These are phyloP conservation scores for Brachypodius melanocephalos DNA, from an alignment of 2,113 vertebrate genomes.

Conservation along the genomic window DNA sequence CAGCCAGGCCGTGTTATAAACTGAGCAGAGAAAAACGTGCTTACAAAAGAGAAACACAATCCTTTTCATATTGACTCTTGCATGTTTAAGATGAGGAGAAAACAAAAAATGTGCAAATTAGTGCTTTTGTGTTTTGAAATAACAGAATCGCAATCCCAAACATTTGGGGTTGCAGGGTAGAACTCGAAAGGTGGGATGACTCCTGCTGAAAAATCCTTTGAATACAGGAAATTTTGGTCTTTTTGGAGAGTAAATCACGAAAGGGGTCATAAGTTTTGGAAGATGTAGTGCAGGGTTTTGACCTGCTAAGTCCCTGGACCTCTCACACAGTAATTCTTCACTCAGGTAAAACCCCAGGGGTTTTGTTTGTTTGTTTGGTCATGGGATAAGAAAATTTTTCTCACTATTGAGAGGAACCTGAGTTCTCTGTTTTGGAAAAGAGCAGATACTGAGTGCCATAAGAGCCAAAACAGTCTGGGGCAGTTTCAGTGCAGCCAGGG, in stretches of 20 bases:
- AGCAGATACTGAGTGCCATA: too few species aligned
- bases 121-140: background rate
- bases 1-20: background rate
- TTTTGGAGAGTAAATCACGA: background rate
- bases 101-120: background rate
- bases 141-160: rapidly evolving
- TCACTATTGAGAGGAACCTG: background rate
- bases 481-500: background rate
- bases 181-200: background rate
- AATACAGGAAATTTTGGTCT: background rate
- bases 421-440: background rate
- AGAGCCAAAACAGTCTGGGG: background rate
- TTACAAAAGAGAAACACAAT: background rate
- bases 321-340: background rate
- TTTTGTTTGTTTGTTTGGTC: background rate
- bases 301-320: background rate
- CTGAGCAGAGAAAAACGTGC: background rate
- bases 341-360: background rate
- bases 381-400: background rate
- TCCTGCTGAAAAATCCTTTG: background rate
- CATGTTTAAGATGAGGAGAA: background rate
- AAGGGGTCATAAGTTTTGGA: background rate
- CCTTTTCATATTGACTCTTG: background rate
- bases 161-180: background rate
- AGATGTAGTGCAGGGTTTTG: background rate